Conservation (phyloP, 2,797 vertebrate genomes). For the Craterocephalus amniculus region DNA sequence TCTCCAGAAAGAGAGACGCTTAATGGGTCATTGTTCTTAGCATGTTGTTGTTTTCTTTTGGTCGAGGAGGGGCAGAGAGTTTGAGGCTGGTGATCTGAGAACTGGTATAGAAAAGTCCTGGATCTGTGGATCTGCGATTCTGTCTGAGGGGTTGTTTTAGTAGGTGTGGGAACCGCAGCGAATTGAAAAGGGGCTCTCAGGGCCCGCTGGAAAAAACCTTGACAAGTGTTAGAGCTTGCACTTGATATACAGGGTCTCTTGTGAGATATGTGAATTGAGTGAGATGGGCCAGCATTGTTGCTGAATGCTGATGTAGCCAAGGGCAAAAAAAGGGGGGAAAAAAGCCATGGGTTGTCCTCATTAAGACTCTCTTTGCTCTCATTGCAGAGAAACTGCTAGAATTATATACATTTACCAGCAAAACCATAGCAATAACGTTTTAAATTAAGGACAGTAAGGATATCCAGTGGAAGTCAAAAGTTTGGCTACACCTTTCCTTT, state of each 20-base stretch:
- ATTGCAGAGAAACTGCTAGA: conserved; percentile 19
- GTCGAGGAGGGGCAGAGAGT: conserved; percentile 48
- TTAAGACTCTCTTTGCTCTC: background rate
- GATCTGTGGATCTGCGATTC: conserved; percentile 64
- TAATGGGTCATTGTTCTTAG: conserved; percentile 74
- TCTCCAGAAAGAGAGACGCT: conserved; percentile 63
- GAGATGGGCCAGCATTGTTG: conserved; percentile 48
- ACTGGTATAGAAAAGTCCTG: conserved; percentile 52
- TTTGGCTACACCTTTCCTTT: too few species aligned
- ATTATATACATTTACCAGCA: background rate
- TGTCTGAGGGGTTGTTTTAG: conserved; percentile 49
- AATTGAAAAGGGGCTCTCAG: conserved; percentile 69
- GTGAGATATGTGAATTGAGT: conserved; percentile 59
- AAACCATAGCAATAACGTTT: conserved; percentile 6
- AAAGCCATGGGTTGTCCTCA: conserved; percentile 24
- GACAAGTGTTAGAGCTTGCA: conserved; percentile 63
- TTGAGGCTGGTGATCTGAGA: conserved; percentile 61
- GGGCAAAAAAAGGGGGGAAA: conserved; percentile 37
- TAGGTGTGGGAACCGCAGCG: conserved; percentile 74
- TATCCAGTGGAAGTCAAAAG: too few species aligned
- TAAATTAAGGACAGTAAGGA: too few species aligned
- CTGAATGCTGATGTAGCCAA: conserved; percentile 67
- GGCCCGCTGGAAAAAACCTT: conserved; percentile 52
- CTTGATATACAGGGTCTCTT: conserved; percentile 65
- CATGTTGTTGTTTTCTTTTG: conserved; percentile 70